phyloP scores from a whole-genome alignment of 2,888 invertebrate genomes.

The Nezara viridula region DNA sequence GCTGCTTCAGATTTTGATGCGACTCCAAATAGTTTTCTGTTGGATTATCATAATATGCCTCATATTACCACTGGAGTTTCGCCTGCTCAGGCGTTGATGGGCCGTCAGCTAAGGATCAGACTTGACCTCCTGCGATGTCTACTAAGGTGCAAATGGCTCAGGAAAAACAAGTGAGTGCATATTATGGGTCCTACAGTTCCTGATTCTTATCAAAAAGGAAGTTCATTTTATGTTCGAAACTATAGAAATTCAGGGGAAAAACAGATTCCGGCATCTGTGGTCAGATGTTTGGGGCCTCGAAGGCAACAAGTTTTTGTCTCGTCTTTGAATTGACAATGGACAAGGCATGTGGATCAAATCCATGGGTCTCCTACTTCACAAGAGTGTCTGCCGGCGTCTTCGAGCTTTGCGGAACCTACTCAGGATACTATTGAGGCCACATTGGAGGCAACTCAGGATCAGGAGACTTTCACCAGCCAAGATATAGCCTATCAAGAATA shows the following conservation, averaged over 20 bases:
- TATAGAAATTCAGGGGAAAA: constrained; percentile 44
- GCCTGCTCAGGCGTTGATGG: constrained; percentile 13
- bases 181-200: neutral
- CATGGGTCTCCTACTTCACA: neutral
- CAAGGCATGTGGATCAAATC: too few species aligned
- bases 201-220: neutral
- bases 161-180: constrained; percentile 39
- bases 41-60: constrained; percentile 38
- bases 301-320: constrained; percentile 54
- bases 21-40: constrained; percentile 34
- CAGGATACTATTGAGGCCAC: neutral
- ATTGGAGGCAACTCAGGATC: neutral
- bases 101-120: constrained; percentile 35
- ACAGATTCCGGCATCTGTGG: constrained; percentile 56
- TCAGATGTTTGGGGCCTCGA: constrained; percentile 50
- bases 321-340: constrained; percentile 45
- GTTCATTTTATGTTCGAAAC: constrained; percentile 56
- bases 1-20: constrained; percentile 31
- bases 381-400: constrained; percentile 3
- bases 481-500: neutral
- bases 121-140: constrained; percentile 51
- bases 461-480: neutral
- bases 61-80: constrained; percentile 43
- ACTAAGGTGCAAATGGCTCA: constrained; percentile 53
- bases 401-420: neutral